Base-by-base conservation (phyloP, 2,797 vertebrate species). In the Micropoecilia bifurca region DNA sequence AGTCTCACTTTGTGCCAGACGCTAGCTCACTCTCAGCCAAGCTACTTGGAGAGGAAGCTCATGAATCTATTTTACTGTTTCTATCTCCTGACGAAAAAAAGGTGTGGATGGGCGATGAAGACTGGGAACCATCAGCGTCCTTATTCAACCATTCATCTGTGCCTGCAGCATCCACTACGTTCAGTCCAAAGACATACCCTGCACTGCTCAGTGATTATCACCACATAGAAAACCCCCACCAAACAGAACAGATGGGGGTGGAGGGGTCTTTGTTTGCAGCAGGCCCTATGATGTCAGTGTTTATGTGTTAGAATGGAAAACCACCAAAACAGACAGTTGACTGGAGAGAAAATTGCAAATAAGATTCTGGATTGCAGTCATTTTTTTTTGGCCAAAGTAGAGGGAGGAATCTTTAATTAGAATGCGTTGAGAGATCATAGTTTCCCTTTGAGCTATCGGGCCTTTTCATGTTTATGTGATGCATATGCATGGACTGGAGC, bases 391-490 rank as follows among this genome's bases (percentile, higher is more conserved):
- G 88, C 90, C 86, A 84, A 81, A 79, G 75, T 87, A 73, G 48
- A 89, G 83, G 80, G 87, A 89, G 88, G 85, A 89, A 92, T 91
- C 86, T 91, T 93, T 94, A 93, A 95, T 95, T 95, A 92, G 89
- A 94, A 91, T 85, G 83, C 90, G 90, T 91, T 93, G 92, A 95
- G 89, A 92, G 92, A 95, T 92, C 86, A 89, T 87, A 85, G 84
- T 93, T 94, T 94, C 90, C 93, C 90, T 93, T 80, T 82, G 88
- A 93, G 92, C 91, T 78, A 93, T 92, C 78, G 33, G 79, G 84
- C 81, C 80, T 93, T 93, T 94, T 93, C 88, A 94, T 93, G 91
- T 94, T 94, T 94, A 92, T 94, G 85, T 91, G 93, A 93, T 93
- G 89, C 92, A 93, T 94, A 92, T 92, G 90, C 89, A 94, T 93